phyloP scores from a whole-genome alignment of 1,140 invertebrate genomes.

The Monochamus saltuarius region DNA sequence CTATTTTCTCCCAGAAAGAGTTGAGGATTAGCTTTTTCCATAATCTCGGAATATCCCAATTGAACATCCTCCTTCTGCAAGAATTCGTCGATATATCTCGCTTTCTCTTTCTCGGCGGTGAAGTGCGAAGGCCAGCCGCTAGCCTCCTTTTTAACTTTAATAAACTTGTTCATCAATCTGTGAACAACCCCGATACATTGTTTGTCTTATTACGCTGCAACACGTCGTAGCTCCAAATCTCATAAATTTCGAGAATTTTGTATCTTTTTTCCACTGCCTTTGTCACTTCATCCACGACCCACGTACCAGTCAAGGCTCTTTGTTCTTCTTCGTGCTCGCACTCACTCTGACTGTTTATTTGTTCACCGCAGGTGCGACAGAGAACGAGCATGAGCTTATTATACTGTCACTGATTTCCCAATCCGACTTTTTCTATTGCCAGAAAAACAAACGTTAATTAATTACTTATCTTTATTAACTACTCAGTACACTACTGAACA shows the following conservation, averaged over 20 bases:
- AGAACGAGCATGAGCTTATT: constrained; percentile 45
- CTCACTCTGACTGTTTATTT: not conserved
- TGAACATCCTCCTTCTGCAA: constrained; percentile 46
- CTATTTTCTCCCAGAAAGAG: constrained; percentile 46
- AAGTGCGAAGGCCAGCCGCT: constrained; percentile 44
- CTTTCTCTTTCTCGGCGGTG: constrained; percentile 31
- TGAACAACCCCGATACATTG: not conserved
- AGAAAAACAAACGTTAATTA: too few species aligned
- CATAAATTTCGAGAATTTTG: constrained; percentile 44
- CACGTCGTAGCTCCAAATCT: constrained; percentile 49
- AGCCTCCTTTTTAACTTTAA: constrained; percentile 43
- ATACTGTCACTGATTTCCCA: too few species aligned
- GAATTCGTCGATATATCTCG: constrained; percentile 46
- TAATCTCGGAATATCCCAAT: constrained; percentile 45
- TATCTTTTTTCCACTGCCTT: constrained; percentile 38
- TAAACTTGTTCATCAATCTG: constrained; percentile 25
- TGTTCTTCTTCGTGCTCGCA: constrained; percentile 43
- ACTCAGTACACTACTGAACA: too few species aligned
- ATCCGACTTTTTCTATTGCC: too few species aligned
- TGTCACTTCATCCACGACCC: constrained; percentile 47
- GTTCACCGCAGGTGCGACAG: constrained; percentile 37
- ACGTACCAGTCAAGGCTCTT: constrained; percentile 47
- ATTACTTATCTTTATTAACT: too few species aligned
- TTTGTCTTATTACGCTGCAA: constrained; percentile 12
- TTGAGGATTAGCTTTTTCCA: constrained; percentile 49